Conservation (phyloP, 2,797 vertebrate species). For the Lerista edwardsae region DNA sequence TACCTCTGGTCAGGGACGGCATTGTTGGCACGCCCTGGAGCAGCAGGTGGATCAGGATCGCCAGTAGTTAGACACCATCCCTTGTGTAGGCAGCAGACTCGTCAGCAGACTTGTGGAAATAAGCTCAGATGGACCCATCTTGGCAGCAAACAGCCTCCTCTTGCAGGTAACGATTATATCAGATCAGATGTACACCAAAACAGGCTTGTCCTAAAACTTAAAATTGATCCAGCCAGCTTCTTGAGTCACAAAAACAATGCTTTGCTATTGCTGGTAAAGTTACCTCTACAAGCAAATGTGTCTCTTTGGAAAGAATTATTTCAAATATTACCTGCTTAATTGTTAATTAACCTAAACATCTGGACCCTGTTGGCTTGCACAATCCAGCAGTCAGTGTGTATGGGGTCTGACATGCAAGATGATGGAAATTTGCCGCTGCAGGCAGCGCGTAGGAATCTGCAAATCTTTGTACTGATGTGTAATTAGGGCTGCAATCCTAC, state of each 20-base stretch:
- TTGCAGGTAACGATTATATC: slow-evolving; percentile 49
- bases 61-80: neutral
- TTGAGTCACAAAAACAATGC: slow-evolving; percentile 51
- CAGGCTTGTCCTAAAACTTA: slow-evolving; percentile 35
- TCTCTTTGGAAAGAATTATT: slow-evolving; percentile 51
- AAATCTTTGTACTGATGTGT: neutral
- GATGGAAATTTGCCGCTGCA: neutral
- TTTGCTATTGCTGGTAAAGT: slow-evolving; percentile 46
- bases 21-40: no score
- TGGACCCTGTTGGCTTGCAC: slow-evolving; percentile 8
- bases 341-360: slow-evolving; percentile 27
- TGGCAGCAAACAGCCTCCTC: slow-evolving; percentile 45
- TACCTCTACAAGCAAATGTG: slow-evolving; percentile 51
- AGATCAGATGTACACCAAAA: slow-evolving; percentile 46
- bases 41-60: no score
- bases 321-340: slow-evolving; percentile 49
- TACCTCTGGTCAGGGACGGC: no score
- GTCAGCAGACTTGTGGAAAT: slow-evolving; percentile 50
- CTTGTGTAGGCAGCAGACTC: slow-evolving; percentile 27
- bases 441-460: neutral
- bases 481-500: neutral
- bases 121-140: slow-evolving; percentile 42
- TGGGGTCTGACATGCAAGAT: slow-evolving; percentile 25
- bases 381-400: slow-evolving; percentile 12
- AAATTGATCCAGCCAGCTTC: slow-evolving; percentile 38